phyloP scores from a whole-genome alignment of 1,140 invertebrate species.

The Teleopsis dalmanni region DNA sequence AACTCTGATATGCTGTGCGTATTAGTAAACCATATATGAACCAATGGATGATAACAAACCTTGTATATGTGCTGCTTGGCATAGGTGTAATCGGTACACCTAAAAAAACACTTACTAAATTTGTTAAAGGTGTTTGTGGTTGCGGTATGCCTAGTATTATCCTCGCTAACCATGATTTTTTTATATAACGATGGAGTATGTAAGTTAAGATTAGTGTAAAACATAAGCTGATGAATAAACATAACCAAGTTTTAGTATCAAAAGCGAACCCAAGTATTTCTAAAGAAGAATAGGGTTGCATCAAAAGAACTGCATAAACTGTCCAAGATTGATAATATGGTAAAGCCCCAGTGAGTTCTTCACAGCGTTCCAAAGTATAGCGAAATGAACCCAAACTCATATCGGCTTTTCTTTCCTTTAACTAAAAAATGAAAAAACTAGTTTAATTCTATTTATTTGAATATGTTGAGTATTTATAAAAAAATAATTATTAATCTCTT shows the following conservation, averaged over 20 bases:
- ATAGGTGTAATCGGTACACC: neutral
- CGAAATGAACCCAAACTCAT: constrained; percentile 13
- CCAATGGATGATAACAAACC: constrained; percentile 22
- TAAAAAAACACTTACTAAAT: constrained; percentile 3
- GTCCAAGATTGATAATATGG: constrained; percentile 12
- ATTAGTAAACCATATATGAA: constrained; percentile 7
- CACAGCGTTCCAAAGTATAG: constrained; percentile 10
- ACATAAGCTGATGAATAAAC: constrained; percentile 7
- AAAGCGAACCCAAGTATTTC: constrained; percentile 12
- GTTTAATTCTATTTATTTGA: no score
- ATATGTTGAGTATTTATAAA: neutral
- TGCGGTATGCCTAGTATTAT: constrained; percentile 5
- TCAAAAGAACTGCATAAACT: constrained; percentile 3
- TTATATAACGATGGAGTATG: neutral
- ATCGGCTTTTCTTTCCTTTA: constrained; percentile 6
- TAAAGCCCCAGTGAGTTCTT: constrained; percentile 1
- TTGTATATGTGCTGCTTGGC: constrained; percentile 11
- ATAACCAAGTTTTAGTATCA: constrained; percentile 9
- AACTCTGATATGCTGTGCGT: constrained; percentile 11
- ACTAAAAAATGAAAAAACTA: neutral
- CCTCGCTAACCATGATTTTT: neutral
- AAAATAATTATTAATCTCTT: neutral
- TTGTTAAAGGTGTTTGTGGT: neutral
- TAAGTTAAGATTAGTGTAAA: neutral
- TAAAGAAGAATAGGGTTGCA: constrained; percentile 8